Evolutionary conservation across 2,113 vertebrate species (phyloP), one percentile per base, ranked within the genome.

Genomic region (Tragelaphus strepsiceros): DNA sequence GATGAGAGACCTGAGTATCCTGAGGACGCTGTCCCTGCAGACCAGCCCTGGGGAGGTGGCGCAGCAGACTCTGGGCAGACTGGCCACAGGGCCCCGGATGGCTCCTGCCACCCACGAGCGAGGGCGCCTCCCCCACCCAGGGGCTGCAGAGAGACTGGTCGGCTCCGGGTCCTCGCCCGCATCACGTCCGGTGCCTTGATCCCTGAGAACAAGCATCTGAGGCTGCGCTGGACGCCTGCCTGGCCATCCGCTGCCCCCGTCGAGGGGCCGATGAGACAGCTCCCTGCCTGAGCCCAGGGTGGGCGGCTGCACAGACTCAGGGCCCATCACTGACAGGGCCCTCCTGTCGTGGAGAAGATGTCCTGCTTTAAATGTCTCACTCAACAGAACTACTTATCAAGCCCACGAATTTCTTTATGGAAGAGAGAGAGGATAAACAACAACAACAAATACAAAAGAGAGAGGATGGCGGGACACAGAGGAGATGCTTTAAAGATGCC

Each of bases 381-480:
- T 39, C 59, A 16, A 32, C 4, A 39, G 1, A 43, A 22, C 9
- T 14, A 6, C n/a, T 6, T 3, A 74, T 19, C 59, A 49, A 35
- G 43, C 21, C 39, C 35, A 54, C 21, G 1, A 28, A 24, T 13
- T 53, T 61, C n/a, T 71, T 51, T 87, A 19, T 10, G 11, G 81
- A 61, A 39, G 32, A 67, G 13, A 67, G 64, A 71, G 67, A 39
- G 10, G 67, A 22, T 39, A 12, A 12, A 12, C 67, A 12, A 26
- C 56, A 58, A 56, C 56, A 22, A 22, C 19, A 39, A 39, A 22
- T 3, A 6, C 19, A 3, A 22, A 13, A 22, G 5, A 15, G 7
- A 24, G 15, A 7, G 4, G 22, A 1, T 5, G 49, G 3, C 1
- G 4, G 58, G 24, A 0, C 1, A 8, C 0, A 26, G 28, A 82